Evolutionary conservation across 2,888 invertebrate genomes (phyloP), one percentile per base, ranked within the genome.

Genomic region (Malthinus flaveolus): DNA sequence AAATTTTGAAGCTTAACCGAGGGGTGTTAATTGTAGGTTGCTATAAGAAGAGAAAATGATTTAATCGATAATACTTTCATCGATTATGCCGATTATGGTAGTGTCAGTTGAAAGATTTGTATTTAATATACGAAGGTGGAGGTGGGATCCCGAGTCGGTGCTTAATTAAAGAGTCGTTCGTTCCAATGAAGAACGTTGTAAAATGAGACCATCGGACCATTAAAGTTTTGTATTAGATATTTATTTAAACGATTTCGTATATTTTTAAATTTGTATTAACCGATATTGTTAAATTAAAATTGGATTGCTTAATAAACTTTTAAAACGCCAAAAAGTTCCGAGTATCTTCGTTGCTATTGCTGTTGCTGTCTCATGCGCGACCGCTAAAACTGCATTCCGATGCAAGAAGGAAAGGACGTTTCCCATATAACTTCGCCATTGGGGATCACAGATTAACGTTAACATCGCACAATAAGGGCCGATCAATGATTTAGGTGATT

Each of bases 401-500:
- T 66, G 66, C 56, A 23, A 23, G 23, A 23, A 23, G 23, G 23
- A 23, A 53, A 64, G 64, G 66, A 66, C 64, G 63, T 62, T 68
- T 68, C 66, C 66, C 66, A 67, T 66, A 65, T 23, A 23, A 23
- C 66, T 65, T 63, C 64, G 58, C 58, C 58, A 58, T 45, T 58
- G 58, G 58, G 53, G 58, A 58, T 58, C 58, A 60, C 59, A 61
- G 60, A 64, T 64, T 52, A 63, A 64, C 66, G 64, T 64, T 63
- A 65, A 64, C 65, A 65, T 54, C 59, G 64, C 57, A 64, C 59
- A 63, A 63, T 61, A 66, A 65, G 63, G 65, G 62, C 64, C 59
- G 64, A 61, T 62, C 55, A 42, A 42, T 42, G 39, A 42, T 42
- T 42, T 42, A 59, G 58, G 55, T 49, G 53, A 57, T 60, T 58